These are phyloP conservation scores for Cephalotes varians DNA, from an alignment of 2,888 invertebrate genomes.

Conservation along the genomic window DNA sequence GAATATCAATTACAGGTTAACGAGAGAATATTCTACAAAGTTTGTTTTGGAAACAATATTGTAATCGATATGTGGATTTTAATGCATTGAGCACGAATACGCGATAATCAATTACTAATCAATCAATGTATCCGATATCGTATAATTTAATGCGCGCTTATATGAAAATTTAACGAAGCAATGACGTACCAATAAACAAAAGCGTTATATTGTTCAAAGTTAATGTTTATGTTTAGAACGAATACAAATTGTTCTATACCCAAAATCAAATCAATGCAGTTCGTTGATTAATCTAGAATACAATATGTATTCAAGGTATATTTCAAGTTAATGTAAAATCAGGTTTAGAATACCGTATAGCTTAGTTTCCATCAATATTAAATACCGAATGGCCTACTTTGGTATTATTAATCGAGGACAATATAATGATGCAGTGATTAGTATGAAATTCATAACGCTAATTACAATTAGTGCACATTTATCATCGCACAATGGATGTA, in stretches of 20 bases:
- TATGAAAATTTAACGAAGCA: slow-evolving; percentile 42
- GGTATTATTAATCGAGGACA: background rate
- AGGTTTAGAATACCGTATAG: slow-evolving; percentile 2
- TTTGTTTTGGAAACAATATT: slow-evolving; percentile 23
- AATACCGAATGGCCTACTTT: background rate
- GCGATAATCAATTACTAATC: slow-evolving; percentile 22
- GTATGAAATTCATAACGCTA: slow-evolving; percentile 16
- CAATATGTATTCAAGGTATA: background rate
- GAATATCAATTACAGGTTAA: background rate
- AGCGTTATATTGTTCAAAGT: slow-evolving; percentile 19
- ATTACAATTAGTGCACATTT: slow-evolving; percentile 25
- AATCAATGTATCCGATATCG: slow-evolving; percentile 6
- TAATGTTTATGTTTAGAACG: slow-evolving; percentile 33
- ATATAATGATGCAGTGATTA: background rate
- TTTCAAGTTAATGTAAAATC: slow-evolving; percentile 36
- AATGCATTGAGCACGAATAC: slow-evolving; percentile 1
- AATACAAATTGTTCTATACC: background rate
- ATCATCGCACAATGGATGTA: background rate
- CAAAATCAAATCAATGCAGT: slow-evolving; percentile 34
- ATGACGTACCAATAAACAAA: slow-evolving; percentile 10
- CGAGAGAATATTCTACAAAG: slow-evolving; percentile 14
- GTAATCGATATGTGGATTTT: slow-evolving; percentile 21
- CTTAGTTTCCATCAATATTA: slow-evolving; percentile 24
- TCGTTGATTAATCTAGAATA: slow-evolving; percentile 1
- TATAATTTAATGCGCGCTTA: slow-evolving; percentile 26